Base-by-base conservation (phyloP, 2,888 invertebrate species). In the Automeris io region DNA sequence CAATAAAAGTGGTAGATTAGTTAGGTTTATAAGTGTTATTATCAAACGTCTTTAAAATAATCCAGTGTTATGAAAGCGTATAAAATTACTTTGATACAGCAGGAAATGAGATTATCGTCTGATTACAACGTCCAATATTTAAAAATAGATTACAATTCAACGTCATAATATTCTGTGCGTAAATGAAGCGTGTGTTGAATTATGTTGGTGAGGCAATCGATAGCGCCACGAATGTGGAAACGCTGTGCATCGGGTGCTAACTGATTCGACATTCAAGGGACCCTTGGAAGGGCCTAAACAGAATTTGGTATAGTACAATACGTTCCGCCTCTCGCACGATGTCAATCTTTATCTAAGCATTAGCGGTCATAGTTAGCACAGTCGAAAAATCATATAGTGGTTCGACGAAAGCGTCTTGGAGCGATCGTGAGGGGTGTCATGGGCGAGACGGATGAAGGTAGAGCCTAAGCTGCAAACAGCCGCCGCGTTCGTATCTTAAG, bases 221-320 rank as follows among this genome's bases (percentile, higher is more conserved):
- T 11, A 11, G 9, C 29, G 16, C 13, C 16, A 9, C 25, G 29
- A 3, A 6, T 16, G 16, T 29, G 16, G 13, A 16, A 29, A 29
- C 29, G 16, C n/a, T 16, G 29, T 9, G 13, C 16, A 16, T 3
- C 7, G 29, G 6, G 13, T 18, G 31, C 21, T 37, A 39, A 33
- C 18, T 34, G 18, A 34, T 39, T 34, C 22, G 29, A 26, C 33
- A 39, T 34, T 39, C 39, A 22, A 34, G 29, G 13, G 22, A 26
- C 33, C 34, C 39, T 29, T 29, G 11, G 8, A 18, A 22, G 22
- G 3, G 25, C 19, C 18, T 12, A 11, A 12, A 21, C 19, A 26
- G 24, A 19, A n/a, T 16, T 21, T 16, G 16, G 33, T 29, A 22
- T 35, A 32, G 9, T 31, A 22, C n/a, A 23, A 13, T 23, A 34